Base-by-base conservation (phyloP, 2,797 vertebrate species). In the Cryptoblepharus egeriae region DNA sequence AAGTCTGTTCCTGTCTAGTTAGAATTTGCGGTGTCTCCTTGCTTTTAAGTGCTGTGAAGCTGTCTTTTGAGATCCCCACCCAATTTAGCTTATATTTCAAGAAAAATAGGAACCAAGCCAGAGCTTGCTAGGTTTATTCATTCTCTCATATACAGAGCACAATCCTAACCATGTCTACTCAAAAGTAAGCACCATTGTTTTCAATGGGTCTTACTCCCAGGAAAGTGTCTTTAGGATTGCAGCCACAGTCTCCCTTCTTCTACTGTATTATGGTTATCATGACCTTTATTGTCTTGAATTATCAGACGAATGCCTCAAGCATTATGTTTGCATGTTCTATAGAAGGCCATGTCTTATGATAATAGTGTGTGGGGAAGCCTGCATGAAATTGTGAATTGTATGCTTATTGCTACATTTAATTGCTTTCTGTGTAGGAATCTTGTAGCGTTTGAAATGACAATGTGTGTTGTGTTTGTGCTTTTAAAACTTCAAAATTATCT, bases 1-100 rank as follows among this genome's bases (percentile, higher is more conserved):
- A 78, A 85, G 61, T 57, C 79, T 67, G 10, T 82, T 88, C 75
- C 73, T 39, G 32, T 4, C 68, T 88, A 79, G 52, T 92, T 91
- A 87, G 69, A 87, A 35, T 79, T 88, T 77, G 65, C 52, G 76
- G 65, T 82, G 71, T 74, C 86, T 80, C 18, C 82, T 61, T 90
- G 85, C 64, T 68, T 91, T 58, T 55, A 12, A 77, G 84, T 71
- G 84, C 2, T 83, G 77, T 61, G 30, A 7, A n/a, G 1, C 78
- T 79, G 74, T 83, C 78, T 79, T n/a, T 77, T 77, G 83, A 2
- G 4, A 45, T 32, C 3, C 37, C 80, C 85, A 26, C 28, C 20
- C n/a, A 83, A 82, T 75, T 63, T 71, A 81, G 55, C 70, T 88
- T 72, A 7, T 77, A 18, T 80, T 85, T 75, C n/a, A 65, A 87